These are phyloP conservation scores for Channa striata DNA, from an alignment of 2,797 vertebrate species.

Conservation along the genomic window DNA sequence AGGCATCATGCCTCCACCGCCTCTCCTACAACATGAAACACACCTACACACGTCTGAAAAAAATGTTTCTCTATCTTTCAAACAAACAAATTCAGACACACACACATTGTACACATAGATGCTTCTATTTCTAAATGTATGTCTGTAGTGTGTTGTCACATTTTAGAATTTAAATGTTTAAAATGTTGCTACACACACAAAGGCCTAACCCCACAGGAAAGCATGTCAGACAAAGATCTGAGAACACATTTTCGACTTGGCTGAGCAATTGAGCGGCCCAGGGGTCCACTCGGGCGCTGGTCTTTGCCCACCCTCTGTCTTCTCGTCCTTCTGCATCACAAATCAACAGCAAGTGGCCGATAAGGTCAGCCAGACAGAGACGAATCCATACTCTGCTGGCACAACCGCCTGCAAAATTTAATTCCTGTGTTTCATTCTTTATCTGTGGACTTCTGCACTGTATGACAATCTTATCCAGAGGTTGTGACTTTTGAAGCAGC, in stretches of 20 bases:
- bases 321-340: slow-evolving; percentile 66
- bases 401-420: slow-evolving; percentile 65
- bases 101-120: neutral
- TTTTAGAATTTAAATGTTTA: neutral
- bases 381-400: slow-evolving; percentile 75
- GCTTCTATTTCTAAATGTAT: neutral
- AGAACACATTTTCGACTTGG: slow-evolving; percentile 87
- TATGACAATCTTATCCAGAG: slow-evolving; percentile 16
- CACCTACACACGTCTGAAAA: slow-evolving; percentile 36
- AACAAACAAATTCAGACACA: slow-evolving; percentile 26
- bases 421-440: slow-evolving; percentile 57
- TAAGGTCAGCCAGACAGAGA: slow-evolving; percentile 69
- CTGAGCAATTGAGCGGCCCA: slow-evolving; percentile 84
- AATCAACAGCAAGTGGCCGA: slow-evolving; percentile 66
- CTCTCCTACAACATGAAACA: slow-evolving; percentile 52
- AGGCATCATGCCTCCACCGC: slow-evolving; percentile 62
- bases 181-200: slow-evolving; percentile 15
- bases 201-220: slow-evolving; percentile 73
- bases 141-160: neutral
- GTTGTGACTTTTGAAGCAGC: slow-evolving; percentile 27
- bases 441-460: slow-evolving; percentile 23
- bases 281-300: slow-evolving; percentile 76
- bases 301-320: slow-evolving; percentile 74
- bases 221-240: slow-evolving; percentile 83
- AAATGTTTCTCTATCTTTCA: slow-evolving; percentile 8